Evolutionary conservation across 2,888 invertebrate species (phyloP), one percentile per base, ranked within the genome.

Genomic region (Mamestra brassicae): DNA sequence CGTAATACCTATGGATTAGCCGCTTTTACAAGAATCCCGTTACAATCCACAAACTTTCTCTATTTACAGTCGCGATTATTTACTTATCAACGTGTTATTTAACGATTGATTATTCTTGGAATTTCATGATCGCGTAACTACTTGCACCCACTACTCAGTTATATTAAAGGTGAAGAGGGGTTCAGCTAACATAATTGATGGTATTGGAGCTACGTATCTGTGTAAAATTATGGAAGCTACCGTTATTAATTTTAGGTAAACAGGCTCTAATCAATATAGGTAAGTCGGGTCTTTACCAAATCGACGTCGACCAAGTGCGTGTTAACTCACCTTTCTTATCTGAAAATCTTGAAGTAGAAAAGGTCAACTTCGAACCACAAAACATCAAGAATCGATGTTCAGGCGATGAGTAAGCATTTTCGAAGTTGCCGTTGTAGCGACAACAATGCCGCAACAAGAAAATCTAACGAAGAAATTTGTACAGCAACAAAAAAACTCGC

Each of bases 71-170:
- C 6, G 36, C 15, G 45, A 80, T 65, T 45, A 60, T 45, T 45
- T 60, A 54, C 42, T 62, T 62, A 75, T 61, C 65, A 52, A 62
- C 6, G 4, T 50, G 45, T 52, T 63, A 62, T 74, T 52, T 42
- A 55, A 52, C 11, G 0, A 60, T 64, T 45, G 36, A 55, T 72
- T 8, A 45, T 62, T 74, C 17, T 8, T 47, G 55, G 17, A 58
- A 62, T 55, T n/a, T 36, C 57, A 6, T 42, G 47, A 60, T 17
- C 26, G 26, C 26, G n/a, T 17, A 26, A n/a, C 61, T 42, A 38
- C 10, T 60, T 3, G 7, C 34, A 61, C 42, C 26, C n/a, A 42
- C 36, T 11, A 38, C 50, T 74, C 10, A 55, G 55, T 36, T 52
- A 78, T 36, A 26, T 55, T 77, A 4, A 52, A 55, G 17, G 65